Evolutionary conservation across 2,888 invertebrate species (phyloP).

Genomic region (Stenolophus ochropezus): DNA sequence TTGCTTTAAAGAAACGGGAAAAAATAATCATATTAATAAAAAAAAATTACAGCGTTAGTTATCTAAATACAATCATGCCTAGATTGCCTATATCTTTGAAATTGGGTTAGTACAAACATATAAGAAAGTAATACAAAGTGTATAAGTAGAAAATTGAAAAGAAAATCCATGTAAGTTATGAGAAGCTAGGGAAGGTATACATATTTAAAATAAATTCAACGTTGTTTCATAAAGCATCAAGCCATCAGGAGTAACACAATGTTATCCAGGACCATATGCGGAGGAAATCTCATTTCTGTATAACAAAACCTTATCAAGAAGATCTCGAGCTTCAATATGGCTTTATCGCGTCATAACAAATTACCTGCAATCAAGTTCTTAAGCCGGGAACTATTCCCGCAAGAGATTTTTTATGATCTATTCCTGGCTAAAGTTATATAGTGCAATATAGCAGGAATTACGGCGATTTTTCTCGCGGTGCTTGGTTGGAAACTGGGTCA

Average conservation of each 20-base stretch:
- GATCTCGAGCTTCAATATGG: conserved; percentile 14
- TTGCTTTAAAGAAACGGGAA: too few species aligned
- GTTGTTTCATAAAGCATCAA: conserved; percentile 7
- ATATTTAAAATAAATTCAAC: background rate
- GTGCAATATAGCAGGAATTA: conserved; percentile 38
- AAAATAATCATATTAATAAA: too few species aligned
- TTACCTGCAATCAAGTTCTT: conserved; percentile 15
- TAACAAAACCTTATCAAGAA: conserved; percentile 29
- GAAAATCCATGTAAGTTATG: background rate
- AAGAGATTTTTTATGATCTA: conserved; percentile 30
- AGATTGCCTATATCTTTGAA: too few species aligned
- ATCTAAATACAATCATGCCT: too few species aligned
- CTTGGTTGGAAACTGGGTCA: conserved; percentile 27
- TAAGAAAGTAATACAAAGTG: too few species aligned
- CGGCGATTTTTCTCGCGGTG: conserved; percentile 30
- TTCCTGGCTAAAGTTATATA: conserved; percentile 37
- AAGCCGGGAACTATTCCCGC: conserved; percentile 16
- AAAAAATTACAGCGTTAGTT: too few species aligned
- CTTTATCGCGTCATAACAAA: conserved; percentile 16
- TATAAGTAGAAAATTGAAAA: background rate
- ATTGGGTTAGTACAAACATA: too few species aligned
- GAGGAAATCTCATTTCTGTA: conserved; percentile 18
- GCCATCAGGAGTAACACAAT: background rate
- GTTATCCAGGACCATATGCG: background rate
- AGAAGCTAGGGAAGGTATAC: background rate